phyloP scores from a whole-genome alignment of 2,113 vertebrate genomes.

The Pelmatolapia mariae region DNA sequence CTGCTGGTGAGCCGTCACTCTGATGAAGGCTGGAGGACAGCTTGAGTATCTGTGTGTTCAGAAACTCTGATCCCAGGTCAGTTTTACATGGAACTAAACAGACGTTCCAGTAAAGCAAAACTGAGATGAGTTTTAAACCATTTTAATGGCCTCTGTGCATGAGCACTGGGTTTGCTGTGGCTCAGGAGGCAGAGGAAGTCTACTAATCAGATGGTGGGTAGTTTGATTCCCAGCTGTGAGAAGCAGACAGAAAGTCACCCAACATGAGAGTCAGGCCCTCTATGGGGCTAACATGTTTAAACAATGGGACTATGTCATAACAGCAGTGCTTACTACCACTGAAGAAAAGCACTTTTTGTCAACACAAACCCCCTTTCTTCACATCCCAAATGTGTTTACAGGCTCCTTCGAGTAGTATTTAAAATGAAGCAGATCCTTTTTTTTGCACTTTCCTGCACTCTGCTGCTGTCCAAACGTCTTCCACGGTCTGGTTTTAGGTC shows the following conservation, averaged over 20 bases:
- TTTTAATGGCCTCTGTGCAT: not conserved
- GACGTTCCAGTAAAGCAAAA: not conserved
- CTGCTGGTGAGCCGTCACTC: not conserved
- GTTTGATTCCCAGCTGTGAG: not conserved
- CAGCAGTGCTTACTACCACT: not conserved
- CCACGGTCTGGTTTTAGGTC: not conserved
- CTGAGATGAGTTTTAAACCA: not conserved
- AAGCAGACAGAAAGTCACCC: not conserved
- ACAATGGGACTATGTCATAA: not conserved
- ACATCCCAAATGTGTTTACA: not conserved
- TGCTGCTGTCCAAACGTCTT: not conserved
- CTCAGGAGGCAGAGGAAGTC: not conserved
- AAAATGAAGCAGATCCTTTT: fast-evolving
- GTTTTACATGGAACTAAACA: not conserved
- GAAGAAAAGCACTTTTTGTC: not conserved
- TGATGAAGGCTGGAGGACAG: not conserved
- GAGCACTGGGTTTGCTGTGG: not conserved
- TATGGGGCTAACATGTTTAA: fast-evolving
- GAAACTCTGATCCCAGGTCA: not conserved
- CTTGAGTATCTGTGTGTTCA: not conserved
- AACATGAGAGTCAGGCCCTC: fast-evolving
- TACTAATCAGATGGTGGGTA: not conserved
- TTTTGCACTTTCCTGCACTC: not conserved
- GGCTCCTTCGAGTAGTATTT: not conserved
- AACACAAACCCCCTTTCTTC: not conserved